phyloP scores from a whole-genome alignment of 2,113 vertebrate genomes.

The Rhinolophus sinicus region DNA sequence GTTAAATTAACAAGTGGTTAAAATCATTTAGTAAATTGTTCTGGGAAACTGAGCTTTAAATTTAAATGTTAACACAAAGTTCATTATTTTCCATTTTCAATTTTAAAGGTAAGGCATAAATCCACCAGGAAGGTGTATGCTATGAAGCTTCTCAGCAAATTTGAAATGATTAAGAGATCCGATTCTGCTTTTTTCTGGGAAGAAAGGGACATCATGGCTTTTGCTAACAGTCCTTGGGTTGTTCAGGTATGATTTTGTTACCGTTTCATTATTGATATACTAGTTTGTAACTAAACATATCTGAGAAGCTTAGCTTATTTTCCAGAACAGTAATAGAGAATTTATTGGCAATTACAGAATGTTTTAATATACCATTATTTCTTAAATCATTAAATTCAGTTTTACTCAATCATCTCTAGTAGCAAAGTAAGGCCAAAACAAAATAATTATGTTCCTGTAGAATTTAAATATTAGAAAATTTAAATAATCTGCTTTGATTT shows the following conservation, averaged over 20 bases:
- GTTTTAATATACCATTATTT: not conserved
- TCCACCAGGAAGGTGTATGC: constrained; percentile 96
- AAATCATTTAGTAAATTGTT: constrained; percentile 52
- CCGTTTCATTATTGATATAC: constrained; percentile 21
- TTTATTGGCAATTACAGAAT: constrained; percentile 34
- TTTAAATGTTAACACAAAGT: not conserved
- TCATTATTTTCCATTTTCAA: constrained; percentile 41
- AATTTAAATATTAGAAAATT: constrained; percentile 47
- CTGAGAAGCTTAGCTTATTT: constrained; percentile 37
- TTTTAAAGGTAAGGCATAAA: constrained; percentile 96
- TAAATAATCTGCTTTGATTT: constrained; percentile 42
- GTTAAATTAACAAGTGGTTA: not conserved
- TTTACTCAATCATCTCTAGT: constrained; percentile 43
- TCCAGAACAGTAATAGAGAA: constrained; percentile 38
- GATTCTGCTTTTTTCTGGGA: constrained; percentile 99
- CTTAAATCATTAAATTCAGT: constrained; percentile 63
- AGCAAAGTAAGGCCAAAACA: constrained; percentile 16
- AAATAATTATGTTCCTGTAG: constrained; percentile 23
- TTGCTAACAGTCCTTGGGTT: constrained; percentile 98
- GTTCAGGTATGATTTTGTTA: constrained; percentile 91
- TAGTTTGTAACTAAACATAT: constrained; percentile 24
- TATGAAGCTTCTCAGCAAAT: constrained; percentile 99
- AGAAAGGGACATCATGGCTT: constrained; percentile 99
- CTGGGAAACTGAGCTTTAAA: constrained; percentile 31
- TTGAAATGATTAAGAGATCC: constrained; percentile 99